Base-by-base conservation (phyloP, 2,797 vertebrate species). In the Sternotherus odoratus region DNA sequence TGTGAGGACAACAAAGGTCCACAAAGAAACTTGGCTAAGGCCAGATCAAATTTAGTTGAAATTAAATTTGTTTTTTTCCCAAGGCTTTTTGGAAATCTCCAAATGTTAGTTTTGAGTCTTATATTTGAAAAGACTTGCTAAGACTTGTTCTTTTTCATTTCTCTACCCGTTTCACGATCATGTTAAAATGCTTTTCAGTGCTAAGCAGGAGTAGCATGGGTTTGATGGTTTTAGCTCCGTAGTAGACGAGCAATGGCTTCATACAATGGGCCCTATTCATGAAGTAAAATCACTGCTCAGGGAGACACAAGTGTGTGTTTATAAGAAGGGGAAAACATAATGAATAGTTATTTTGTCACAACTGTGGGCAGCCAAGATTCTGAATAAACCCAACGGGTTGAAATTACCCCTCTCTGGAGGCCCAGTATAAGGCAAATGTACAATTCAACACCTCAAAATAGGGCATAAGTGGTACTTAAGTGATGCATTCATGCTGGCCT, bases 31-130 rank as follows among this genome's bases (percentile, higher is more conserved):
- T 94, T 97, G 90, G 89, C 89, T 91, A 95, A 88, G 82, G 87
- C 94, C 89, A 92, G 87, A 92, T 85, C 93, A 92, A 96, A 97
- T 93, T 95, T 85, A 95, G 94, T 95, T 95, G 93, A 95, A 93
- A 30, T 0, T 57, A 81, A 92, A 92, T 91, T 79, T 84, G 78
- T 92, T 96, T 96, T 96, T 85, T 66, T 19, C 79, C 94, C 87
- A 43, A 83, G 88, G 88, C 91, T 74, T 74, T 74, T 87, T 82
- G 92, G 94, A 97, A 96, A 96, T 90, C 93, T 96, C 94, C 83
- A 91, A 87, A 89, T 94, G 83, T 96, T 97, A 84, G 92, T 92
- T 96, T 96, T 92, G 92, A 86, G 88, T 77, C 81, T 77, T 86
- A 1, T 23, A 50, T 90, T 95, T 96, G 88, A 95, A 90, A 96